Percentiles rank a stretch among this genome's conserved stretches.
Conservation (phyloP, 2,797 vertebrate genomes). For the Neosilurus mollespiculum region DNA sequence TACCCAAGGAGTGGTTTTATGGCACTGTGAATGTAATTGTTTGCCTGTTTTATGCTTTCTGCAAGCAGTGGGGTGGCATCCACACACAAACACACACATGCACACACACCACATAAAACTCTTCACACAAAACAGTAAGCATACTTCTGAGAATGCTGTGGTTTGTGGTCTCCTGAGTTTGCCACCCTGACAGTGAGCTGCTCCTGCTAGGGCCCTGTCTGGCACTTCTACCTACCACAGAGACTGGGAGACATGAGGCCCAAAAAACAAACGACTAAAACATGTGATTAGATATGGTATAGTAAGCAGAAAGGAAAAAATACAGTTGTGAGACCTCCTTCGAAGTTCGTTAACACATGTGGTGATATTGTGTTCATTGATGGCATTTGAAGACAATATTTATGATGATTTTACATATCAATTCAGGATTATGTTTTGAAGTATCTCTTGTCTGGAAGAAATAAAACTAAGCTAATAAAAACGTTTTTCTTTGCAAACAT, state of each 20-base stretch:
- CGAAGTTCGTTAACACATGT: neutral
- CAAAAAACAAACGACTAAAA: neutral
- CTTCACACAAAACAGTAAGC: constrained; percentile 42
- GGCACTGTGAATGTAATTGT: constrained; percentile 49
- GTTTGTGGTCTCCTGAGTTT: constrained; percentile 42
- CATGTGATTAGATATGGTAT: neutral
- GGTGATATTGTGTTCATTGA: neutral
- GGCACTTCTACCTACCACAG: constrained; percentile 56
- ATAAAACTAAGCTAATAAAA: constrained; percentile 10
- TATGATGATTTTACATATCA: neutral
- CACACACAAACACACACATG: constrained; percentile 40
- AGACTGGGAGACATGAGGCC: constrained; percentile 21
- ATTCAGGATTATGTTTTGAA: neutral
- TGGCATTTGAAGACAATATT: neutral
- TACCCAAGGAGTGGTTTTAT: constrained; percentile 49
- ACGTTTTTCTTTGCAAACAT: neutral
- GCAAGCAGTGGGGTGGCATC: constrained; percentile 46
- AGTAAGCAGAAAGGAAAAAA: neutral
- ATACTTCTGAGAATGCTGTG: constrained; percentile 32
- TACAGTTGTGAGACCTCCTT: neutral
- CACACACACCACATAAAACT: constrained; percentile 43
- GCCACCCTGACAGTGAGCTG: constrained; percentile 46
- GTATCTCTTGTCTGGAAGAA: neutral
- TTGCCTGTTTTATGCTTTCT: constrained; percentile 50
- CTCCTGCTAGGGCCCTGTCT: constrained; percentile 31